Evolutionary conservation across 2,888 invertebrate genomes (phyloP).

Genomic region (Corythucha ciliata): DNA sequence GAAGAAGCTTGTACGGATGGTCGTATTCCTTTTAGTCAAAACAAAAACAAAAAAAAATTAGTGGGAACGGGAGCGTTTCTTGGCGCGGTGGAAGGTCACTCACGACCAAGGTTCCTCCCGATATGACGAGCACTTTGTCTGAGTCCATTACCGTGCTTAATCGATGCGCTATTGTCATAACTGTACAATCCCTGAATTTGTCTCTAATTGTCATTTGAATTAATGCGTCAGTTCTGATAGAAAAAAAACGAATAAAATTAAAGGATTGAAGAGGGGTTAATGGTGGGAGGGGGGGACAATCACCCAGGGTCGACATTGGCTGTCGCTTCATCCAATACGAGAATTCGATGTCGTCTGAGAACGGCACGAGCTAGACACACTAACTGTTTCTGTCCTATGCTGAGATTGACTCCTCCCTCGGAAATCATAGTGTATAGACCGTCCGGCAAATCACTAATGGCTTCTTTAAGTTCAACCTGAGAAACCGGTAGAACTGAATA

Average conservation of each 20-base stretch:
- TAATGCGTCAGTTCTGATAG: conserved; percentile 62
- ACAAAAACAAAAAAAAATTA: conserved; percentile 3
- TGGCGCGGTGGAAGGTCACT: conserved; percentile 15
- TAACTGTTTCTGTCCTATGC: conserved; percentile 81
- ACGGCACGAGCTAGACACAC: conserved; percentile 84
- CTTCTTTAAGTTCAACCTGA: conserved; percentile 65
- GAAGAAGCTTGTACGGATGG: conserved; percentile 55
- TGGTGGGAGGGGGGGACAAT: conserved; percentile 41
- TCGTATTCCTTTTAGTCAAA: conserved; percentile 50
- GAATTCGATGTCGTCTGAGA: conserved; percentile 68
- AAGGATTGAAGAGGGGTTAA: neutral
- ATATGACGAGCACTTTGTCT: conserved; percentile 80
- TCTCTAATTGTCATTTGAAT: conserved; percentile 74
- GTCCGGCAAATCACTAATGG: conserved; percentile 48
- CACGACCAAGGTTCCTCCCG: conserved; percentile 59
- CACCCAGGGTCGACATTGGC: conserved; percentile 83
- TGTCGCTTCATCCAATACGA: conserved; percentile 88
- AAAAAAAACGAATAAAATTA: neutral
- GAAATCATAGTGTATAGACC: conserved; percentile 60
- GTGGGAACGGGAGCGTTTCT: neutral
- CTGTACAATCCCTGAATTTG: conserved; percentile 75
- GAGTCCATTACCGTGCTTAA: conserved; percentile 89
- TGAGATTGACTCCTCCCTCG: conserved; percentile 72
- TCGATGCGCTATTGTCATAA: conserved; percentile 83
- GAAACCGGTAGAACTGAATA: too few species aligned